Evolutionary conservation across 2,113 vertebrate genomes (phyloP).

Genomic region (Chinchilla lanigera): DNA sequence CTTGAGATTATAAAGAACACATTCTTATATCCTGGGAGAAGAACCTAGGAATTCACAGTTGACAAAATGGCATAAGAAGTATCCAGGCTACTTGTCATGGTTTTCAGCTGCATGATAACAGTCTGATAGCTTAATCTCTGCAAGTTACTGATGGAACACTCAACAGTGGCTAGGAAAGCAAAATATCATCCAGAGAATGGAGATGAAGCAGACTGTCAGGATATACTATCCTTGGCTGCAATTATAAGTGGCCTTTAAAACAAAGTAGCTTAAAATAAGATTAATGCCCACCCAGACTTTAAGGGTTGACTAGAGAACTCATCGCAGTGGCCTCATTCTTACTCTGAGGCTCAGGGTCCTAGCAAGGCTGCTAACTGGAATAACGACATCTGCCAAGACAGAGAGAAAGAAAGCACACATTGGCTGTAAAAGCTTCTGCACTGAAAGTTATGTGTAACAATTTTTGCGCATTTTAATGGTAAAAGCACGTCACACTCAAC

Average conservation of each 20-base stretch:
- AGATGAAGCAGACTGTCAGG: neutral
- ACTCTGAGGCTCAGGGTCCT: neutral
- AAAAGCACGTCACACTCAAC: neutral
- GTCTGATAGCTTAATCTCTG: neutral
- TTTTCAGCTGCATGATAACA: neutral
- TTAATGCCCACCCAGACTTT: neutral
- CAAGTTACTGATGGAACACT: neutral
- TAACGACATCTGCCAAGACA: neutral
- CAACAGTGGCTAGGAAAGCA: neutral
- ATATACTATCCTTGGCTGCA: neutral
- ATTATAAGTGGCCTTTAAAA: neutral
- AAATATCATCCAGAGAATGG: neutral
- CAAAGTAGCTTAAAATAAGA: conserved; percentile 3
- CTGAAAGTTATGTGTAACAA: neutral
- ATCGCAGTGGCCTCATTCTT: neutral
- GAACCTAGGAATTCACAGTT: neutral
- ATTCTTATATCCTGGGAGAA: neutral
- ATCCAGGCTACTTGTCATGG: neutral
- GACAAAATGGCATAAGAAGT: neutral
- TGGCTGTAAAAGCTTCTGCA: neutral
- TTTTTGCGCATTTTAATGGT: neutral
- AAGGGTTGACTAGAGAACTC: neutral
- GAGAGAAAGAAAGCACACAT: neutral
- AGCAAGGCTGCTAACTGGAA: neutral
- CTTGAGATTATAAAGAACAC: neutral